Conservation (phyloP, 2,113 vertebrate genomes). For the Pluvianellus socialis region DNA sequence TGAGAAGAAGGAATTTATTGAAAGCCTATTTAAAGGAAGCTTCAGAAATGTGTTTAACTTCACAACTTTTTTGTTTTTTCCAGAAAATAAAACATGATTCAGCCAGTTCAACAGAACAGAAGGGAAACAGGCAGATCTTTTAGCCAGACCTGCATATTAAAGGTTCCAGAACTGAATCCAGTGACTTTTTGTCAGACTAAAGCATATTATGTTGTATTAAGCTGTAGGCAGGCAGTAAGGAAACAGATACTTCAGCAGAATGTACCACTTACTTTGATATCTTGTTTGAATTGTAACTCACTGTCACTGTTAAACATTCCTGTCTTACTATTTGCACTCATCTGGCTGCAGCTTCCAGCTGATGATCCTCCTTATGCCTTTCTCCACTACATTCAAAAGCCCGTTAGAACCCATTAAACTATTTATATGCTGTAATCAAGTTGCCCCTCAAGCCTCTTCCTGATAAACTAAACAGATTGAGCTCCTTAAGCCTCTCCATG, state of each 20-base stretch:
- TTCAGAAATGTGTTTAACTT: not conserved
- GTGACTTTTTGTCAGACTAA: not conserved
- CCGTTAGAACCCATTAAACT: not conserved
- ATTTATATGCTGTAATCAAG: not conserved
- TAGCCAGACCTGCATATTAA: not conserved
- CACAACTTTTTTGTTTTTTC: not conserved
- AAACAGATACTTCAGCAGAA: not conserved
- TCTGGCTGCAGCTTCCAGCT: not conserved
- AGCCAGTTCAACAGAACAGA: not conserved
- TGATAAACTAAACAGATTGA: not conserved
- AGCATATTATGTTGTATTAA: not conserved
- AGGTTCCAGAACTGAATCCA: not conserved
- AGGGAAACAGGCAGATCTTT: not conserved
- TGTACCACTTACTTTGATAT: not conserved
- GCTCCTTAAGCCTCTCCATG: not conserved
- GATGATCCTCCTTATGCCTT: not conserved
- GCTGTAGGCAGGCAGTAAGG: not conserved
- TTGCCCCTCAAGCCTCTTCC: not conserved
- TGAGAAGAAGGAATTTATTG: not conserved
- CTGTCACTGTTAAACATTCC: not conserved
- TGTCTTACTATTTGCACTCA: not conserved
- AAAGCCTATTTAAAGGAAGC: not conserved
- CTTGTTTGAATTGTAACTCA: not conserved
- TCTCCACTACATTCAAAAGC: not conserved
- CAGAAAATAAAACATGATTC: not conserved